Evolutionary conservation across 2,113 vertebrate species (phyloP).

Genomic region (Alouatta palliata): DNA sequence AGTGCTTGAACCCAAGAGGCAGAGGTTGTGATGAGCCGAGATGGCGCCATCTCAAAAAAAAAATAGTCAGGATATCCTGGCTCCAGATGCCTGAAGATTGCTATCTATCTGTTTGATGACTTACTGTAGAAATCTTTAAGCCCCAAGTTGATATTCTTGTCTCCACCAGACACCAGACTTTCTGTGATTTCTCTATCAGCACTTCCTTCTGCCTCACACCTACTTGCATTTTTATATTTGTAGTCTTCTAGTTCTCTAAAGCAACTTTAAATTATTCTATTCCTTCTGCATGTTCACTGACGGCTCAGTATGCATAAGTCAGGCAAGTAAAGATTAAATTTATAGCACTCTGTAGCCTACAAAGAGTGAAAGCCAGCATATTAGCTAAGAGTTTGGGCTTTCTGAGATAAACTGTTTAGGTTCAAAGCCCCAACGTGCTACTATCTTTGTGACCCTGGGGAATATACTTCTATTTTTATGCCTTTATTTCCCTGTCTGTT

Average conservation of each 20-base stretch:
- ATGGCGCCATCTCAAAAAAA: not conserved
- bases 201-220: conserved; percentile 57
- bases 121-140: not conserved
- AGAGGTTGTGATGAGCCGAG: too few relatives aligned
- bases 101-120: not conserved
- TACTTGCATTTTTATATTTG: not conserved
- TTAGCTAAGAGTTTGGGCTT: not conserved
- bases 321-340: not conserved
- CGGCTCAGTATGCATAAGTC: not conserved
- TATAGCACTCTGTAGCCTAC: not conserved
- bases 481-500: conserved; percentile 33
- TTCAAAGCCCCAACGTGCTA: not conserved
- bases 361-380: not conserved
- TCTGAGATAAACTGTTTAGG: not conserved
- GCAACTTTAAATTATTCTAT: conserved; percentile 7
- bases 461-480: conserved; percentile 17
- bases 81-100: not conserved
- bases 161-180: conserved; percentile 45
- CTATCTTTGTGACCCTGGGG: not conserved
- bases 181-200: conserved; percentile 35
- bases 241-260: conserved; percentile 9
- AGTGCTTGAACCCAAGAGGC: too few relatives aligned
- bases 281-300: not conserved
- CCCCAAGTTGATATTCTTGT: not conserved
- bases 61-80: not conserved